Evolutionary conservation across 2,888 invertebrate species (phyloP), one percentile per base, ranked within the genome.

Genomic region (Argyra leucocephala): DNA sequence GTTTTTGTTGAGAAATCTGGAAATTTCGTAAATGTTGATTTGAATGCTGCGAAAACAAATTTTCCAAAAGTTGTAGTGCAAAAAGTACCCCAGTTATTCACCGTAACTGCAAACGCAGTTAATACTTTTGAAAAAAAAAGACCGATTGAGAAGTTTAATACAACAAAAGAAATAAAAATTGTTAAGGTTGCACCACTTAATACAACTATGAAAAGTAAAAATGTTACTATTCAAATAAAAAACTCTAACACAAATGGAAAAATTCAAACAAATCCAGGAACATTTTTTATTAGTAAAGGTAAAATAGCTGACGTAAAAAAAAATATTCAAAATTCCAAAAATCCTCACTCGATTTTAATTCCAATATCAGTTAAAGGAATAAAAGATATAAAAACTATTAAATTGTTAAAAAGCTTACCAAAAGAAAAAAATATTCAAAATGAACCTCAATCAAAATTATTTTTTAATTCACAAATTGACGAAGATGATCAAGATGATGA

Each of bases 281-380:
- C 71, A 23, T 62, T 71, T 21, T 70, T 71, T 64, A 65, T 70
- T n/a, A 72, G 70, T 31, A 72, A 71, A 63, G 65, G 66, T 6
- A 70, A 70, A 62, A 18, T 69, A 58, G 67, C 68, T 7, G 71
- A 71, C 66, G 69, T 71, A 70, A 68, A 22, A 26, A 69, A 72
- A 58, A 72, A 70, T 21, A 69, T 71, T 9, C 72, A 72, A 65
- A 72, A 71, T 65, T 63, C 68, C 31, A 59, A 64, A 23, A 83
- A 83, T 72, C 80, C 85, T 5, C 80, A 88, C 21, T 88, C 89
- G 0, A 86, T 90, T 67, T 80, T 90, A 21, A 80, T 90, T 23
- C 90, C 90, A 0, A 85, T 89, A 7, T 87, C 85, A 48, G 78
- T 86, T 62, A 86, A 86, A 71, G 85, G 86, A 67, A 86, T 88